phyloP scores from a whole-genome alignment of 1,140 invertebrate species.

The Alviniconcha marisindica region DNA sequence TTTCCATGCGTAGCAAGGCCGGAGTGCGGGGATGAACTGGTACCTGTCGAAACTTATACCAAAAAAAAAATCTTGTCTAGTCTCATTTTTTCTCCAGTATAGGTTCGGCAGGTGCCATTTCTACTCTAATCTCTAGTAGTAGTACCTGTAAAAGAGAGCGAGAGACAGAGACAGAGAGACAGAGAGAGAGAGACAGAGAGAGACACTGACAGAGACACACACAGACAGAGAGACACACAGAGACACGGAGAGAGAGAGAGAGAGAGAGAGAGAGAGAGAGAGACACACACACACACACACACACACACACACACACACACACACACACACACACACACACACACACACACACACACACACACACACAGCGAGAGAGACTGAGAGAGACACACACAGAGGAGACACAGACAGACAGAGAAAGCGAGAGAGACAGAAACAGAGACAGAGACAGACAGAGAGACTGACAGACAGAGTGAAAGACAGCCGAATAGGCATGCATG shows the following conservation, averaged over 20 bases:
- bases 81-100: constrained; percentile 28
- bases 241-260: too few species aligned
- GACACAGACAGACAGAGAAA: constrained; percentile 16
- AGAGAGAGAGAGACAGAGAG: not conserved
- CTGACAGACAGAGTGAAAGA: not conserved
- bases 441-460: constrained; percentile 28
- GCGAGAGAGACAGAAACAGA: constrained; percentile 31
- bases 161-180: not conserved
- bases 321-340: constrained; percentile 45
- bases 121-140: not conserved
- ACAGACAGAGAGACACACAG: not conserved
- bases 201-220: not conserved
- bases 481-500: too few species aligned
- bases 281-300: too few species aligned
- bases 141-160: not conserved
- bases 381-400: not conserved
- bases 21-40: constrained; percentile 2
- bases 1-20: too few species aligned
- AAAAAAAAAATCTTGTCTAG: constrained; percentile 14
- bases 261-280: constrained; percentile 72
- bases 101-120: constrained; percentile 16
- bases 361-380: constrained; percentile 20
- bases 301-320: constrained; percentile 97
- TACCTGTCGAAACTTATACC: constrained; percentile 23
- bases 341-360: not conserved